A percentile compares a stretch with the other conserved stretches of the same genome.
Conservation (phyloP, 2,797 vertebrate species). For the Psittacula echo region DNA sequence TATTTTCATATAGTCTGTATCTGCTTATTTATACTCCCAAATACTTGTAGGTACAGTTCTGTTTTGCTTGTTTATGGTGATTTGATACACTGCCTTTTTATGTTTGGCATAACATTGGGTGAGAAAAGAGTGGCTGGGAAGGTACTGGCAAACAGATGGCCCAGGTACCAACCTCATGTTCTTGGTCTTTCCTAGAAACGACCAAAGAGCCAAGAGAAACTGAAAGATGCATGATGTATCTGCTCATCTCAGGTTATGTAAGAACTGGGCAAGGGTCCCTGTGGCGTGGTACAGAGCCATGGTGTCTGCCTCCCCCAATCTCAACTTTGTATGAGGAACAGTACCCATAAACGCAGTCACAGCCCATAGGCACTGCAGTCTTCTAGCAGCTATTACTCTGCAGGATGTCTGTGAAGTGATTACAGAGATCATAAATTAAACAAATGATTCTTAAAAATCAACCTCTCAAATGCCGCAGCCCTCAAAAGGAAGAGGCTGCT, state of each 20-base stretch:
- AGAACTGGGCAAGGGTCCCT: not conserved
- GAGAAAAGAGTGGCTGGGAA: not conserved
- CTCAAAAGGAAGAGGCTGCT: not conserved
- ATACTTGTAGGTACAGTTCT: not conserved
- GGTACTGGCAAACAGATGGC: not conserved
- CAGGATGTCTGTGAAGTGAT: not conserved
- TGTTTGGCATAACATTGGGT: rapidly evolving
- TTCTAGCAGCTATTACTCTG: not conserved
- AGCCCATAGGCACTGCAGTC: rapidly evolving
- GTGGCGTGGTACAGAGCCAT: rapidly evolving
- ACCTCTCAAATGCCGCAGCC: not conserved
- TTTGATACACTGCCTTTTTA: not conserved
- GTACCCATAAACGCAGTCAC: rapidly evolving
- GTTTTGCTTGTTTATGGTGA: not conserved
- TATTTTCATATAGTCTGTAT: not conserved
- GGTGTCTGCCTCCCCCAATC: rapidly evolving
- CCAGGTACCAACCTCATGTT: not conserved
- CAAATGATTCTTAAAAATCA: rapidly evolving
- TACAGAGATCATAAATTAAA: not conserved
- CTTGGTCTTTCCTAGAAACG: not conserved
- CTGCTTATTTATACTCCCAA: not conserved
- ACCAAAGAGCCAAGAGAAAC: not conserved
- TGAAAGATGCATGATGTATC: rapidly evolving
- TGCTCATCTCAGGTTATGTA: not conserved
- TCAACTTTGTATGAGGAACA: not conserved